These are phyloP conservation scores for Eospalax fontanierii DNA, from an alignment of 2,797 vertebrate genomes.

Conservation along the genomic window DNA sequence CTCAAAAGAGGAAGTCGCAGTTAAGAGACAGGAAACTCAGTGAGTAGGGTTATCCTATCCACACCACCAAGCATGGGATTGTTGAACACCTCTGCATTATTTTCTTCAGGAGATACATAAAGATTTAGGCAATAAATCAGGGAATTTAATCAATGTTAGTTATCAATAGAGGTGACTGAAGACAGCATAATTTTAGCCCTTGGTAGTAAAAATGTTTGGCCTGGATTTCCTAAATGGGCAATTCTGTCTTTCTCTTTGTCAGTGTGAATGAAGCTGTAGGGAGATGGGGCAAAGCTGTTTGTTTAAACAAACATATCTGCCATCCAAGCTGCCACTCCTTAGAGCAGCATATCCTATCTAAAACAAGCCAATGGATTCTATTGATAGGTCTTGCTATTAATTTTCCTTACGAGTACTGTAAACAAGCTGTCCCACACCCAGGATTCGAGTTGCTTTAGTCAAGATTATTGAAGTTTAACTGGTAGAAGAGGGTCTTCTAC, in stretches of 20 bases:
- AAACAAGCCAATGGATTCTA: neutral
- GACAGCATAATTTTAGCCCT: slow-evolving; percentile 64
- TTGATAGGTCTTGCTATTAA: neutral
- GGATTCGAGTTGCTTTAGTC: neutral
- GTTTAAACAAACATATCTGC: neutral
- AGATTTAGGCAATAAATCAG: slow-evolving; percentile 68
- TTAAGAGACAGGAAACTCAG: slow-evolving; percentile 19
- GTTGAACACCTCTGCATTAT: slow-evolving; percentile 46
- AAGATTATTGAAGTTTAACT: slow-evolving; percentile 3
- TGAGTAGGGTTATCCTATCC: neutral
- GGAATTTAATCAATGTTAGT: slow-evolving; percentile 69
- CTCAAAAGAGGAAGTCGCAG: neutral
- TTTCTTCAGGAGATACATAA: slow-evolving; percentile 66
- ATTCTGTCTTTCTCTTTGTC: slow-evolving; percentile 72
- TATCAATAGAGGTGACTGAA: slow-evolving; percentile 60
- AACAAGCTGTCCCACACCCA: neutral
- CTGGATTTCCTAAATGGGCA: slow-evolving; percentile 68
- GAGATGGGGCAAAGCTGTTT: neutral
- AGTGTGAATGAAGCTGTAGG: slow-evolving; percentile 14
- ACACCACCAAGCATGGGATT: neutral
- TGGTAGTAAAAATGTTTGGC: slow-evolving; percentile 57
- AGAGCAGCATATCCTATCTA: neutral
- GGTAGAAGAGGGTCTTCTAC: neutral
- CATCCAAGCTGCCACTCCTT: neutral
- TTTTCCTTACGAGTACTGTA: neutral